Base-by-base conservation (phyloP, 2,797 vertebrate species). In the Ctenopoma kingsleyae region DNA sequence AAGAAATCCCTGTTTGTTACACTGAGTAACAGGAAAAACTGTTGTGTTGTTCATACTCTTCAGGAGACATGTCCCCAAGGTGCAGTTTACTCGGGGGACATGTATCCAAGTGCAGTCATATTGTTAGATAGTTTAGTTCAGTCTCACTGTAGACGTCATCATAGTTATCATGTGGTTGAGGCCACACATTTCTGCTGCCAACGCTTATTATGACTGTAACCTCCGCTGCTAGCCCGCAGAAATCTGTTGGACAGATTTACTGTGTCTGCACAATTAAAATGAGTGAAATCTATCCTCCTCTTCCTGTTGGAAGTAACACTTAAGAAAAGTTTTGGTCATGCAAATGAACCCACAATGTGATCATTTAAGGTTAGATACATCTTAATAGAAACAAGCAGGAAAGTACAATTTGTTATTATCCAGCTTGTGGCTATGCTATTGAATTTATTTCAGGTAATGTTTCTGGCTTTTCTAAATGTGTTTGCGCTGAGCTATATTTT, bases 171-270 rank as follows among this genome's bases (percentile, higher is more conserved):
- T 83, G 84, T 78, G 79, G 68, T 81, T 56, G 41, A 50, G 62
- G 51, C 63, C 55, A 58, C 59, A 51, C 61, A 66, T 53, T 71
- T 76, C 32, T 59, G 32, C 79, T 67, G 76, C 82, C 70, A 69
- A 66, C 79, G 52, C 32, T 41, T 71, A 59, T 75, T 72, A 74
- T 76, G 81, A 71, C 56, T 71, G 2, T 36, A 36, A 53, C 67
- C 64, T 44, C 38, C 1, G 23, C 80, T 76, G 76, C 58, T 8
- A 30, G 66, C 67, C 80, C 73, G 35, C 81, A 82, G 67, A 82
- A 85, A 82, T 85, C 67, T 78, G 75, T 78, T 62, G 73, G 68
- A 90, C 73, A 75, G 75, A 84, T 78, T 78, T 74, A 71, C 65
- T 55, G 55, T 68, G 58, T 73, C 56, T 72, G 69, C 35, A 10